phyloP scores from a whole-genome alignment of 1,140 invertebrate genomes.

The Drosophila murphyi region DNA sequence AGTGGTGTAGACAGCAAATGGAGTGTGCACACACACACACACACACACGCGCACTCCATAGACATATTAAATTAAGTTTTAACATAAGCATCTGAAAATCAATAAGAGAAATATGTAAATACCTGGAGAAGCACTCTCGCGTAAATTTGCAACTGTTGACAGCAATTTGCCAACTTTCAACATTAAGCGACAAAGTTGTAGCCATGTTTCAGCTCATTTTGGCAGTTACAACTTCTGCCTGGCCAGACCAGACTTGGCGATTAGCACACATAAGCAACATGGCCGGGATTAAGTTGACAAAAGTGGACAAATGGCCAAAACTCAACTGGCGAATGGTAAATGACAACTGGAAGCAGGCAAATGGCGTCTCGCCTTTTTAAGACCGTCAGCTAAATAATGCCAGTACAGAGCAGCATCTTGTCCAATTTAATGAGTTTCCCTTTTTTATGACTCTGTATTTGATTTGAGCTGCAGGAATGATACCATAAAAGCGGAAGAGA shows the following conservation, averaged over 20 bases:
- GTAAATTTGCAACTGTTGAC: constrained; percentile 4
- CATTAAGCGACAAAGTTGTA: constrained; percentile 3
- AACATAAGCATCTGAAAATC: background rate
- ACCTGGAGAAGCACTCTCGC: background rate
- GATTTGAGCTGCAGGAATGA: constrained; percentile 8
- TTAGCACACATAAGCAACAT: constrained; percentile 37
- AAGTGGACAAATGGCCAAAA: background rate
- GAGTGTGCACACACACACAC: background rate
- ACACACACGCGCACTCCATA: background rate
- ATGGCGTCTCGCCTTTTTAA: constrained; percentile 19
- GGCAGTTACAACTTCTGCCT: constrained; percentile 16
- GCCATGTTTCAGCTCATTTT: background rate
- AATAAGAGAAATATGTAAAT: constrained; percentile 1
- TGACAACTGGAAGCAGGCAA: background rate
- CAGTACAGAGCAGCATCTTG: constrained; percentile 22
- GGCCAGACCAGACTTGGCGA: constrained; percentile 5
- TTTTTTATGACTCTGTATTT: constrained; percentile 23
- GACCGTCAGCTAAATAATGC: constrained; percentile 20
- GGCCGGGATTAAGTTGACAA: background rate
- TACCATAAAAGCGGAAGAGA: no score
- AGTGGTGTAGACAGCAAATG: no score
- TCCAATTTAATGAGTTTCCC: constrained; percentile 28
- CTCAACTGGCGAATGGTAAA: constrained; percentile 6
- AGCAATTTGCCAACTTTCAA: constrained; percentile 35
- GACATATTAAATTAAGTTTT: background rate